phyloP scores from a whole-genome alignment of 2,888 invertebrate genomes.

The Spilarctia lutea region DNA sequence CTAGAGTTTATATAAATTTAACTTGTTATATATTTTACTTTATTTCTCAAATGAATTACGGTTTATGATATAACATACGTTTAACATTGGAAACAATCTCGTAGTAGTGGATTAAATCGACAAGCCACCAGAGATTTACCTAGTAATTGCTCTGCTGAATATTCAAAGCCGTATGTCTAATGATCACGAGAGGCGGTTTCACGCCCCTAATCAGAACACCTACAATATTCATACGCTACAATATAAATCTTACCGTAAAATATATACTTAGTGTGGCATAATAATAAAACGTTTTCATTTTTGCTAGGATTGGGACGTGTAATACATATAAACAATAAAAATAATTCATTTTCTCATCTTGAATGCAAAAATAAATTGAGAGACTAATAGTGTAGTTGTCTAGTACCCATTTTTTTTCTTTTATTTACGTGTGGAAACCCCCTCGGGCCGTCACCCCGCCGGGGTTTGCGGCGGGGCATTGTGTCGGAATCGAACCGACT shows the following conservation, averaged over 20 bases:
- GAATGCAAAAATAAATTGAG: neutral
- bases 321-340: neutral
- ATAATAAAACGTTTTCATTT: neutral
- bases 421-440: too few species aligned
- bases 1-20: too few species aligned
- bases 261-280: neutral
- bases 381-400: too few species aligned
- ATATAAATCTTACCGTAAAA: neutral
- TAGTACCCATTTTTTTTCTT: too few species aligned
- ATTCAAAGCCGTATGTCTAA: conserved; percentile 52
- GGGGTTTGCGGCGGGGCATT: too few species aligned
- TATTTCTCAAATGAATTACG: too few species aligned
- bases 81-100: conserved; percentile 2
- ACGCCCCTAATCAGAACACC: conserved; percentile 44
- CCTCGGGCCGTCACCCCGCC: too few species aligned
- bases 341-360: neutral
- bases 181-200: conserved; percentile 44
- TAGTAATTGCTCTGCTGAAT: conserved; percentile 60
- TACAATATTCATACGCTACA: conserved; percentile 20
- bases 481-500: too few species aligned
- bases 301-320: neutral
- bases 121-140: conserved; percentile 57
- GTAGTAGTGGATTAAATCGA: conserved; percentile 37
- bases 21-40: too few species aligned
- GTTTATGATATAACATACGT: neutral